phyloP scores from a whole-genome alignment of 2,888 invertebrate species.

The Leptinotarsa rubiginosa region DNA sequence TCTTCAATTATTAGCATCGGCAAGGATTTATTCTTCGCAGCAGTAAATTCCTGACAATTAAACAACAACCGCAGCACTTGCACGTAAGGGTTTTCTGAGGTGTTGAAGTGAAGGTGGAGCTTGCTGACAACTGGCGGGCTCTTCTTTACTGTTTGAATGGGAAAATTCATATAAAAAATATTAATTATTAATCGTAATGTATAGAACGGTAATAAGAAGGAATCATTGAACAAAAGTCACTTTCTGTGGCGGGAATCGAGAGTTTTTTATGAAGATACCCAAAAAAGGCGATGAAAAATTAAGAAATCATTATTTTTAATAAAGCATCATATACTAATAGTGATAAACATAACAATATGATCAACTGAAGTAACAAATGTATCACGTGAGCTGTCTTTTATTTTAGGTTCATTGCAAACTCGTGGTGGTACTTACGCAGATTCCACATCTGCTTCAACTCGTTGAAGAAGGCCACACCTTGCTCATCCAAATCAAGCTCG shows the following conservation, averaged over 20 bases:
- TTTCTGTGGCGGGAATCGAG: too few relatives aligned
- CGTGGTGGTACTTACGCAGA: constrained; percentile 52
- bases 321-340: too few relatives aligned
- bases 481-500: constrained; percentile 66
- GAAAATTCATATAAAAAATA: too few relatives aligned
- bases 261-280: too few relatives aligned
- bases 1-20: constrained; percentile 75
- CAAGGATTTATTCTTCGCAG: constrained; percentile 73
- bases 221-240: constrained; percentile 10
- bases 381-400: too few relatives aligned
- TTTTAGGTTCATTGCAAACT: too few relatives aligned
- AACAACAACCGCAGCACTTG: constrained; percentile 72
- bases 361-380: too few relatives aligned
- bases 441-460: constrained; percentile 64
- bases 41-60: constrained; percentile 74
- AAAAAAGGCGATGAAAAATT: too few relatives aligned
- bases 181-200: too few relatives aligned
- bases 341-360: neutral
- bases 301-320: too few relatives aligned
- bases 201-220: neutral
- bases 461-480: constrained; percentile 64
- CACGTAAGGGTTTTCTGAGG: constrained; percentile 71
- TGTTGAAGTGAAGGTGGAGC: constrained; percentile 60
- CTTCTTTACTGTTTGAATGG: constrained; percentile 58
- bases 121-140: constrained; percentile 62